Evolutionary conservation across 2,797 vertebrate species (phyloP).

Genomic region (Ambastaia sidthimunki): DNA sequence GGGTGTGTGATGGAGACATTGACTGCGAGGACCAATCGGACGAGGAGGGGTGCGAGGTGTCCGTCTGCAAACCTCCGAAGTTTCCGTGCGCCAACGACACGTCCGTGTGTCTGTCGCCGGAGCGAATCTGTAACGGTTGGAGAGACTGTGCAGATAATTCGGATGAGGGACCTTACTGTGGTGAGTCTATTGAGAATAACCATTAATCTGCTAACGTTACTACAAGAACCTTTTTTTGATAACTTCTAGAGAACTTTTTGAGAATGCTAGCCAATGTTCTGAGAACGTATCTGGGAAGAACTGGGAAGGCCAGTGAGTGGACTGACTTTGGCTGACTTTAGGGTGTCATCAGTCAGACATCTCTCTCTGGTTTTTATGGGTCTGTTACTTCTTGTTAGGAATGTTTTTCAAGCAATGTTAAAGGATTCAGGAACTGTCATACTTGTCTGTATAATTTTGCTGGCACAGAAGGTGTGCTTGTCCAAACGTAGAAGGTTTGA

Average conservation of each 20-base stretch:
- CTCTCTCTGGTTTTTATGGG: not conserved
- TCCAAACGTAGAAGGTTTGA: not conserved
- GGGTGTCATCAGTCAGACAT: not conserved
- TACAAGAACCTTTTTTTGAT: too few relatives aligned
- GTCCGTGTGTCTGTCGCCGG: constrained; percentile 83
- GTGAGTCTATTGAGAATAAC: constrained; percentile 65
- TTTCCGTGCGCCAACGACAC: constrained; percentile 87
- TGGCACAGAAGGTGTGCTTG: not conserved
- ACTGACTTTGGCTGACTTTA: not conserved
- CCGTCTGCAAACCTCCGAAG: constrained; percentile 83
- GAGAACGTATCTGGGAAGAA: not conserved
- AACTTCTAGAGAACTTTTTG: too few relatives aligned
- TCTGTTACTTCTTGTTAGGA: not conserved
- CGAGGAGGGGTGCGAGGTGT: constrained; percentile 84
- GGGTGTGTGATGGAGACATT: constrained; percentile 88
- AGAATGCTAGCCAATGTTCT: too few relatives aligned
- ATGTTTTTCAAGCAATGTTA: not conserved
- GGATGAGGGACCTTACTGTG: constrained; percentile 86
- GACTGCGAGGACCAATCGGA: constrained; percentile 90
- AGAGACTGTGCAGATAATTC: constrained; percentile 86
- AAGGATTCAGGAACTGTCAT: not conserved
- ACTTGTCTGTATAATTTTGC: not conserved
- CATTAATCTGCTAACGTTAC: too few relatives aligned
- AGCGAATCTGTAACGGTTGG: constrained; percentile 86
- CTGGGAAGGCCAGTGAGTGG: not conserved